A percentile compares a stretch with the other conserved stretches of the same genome.
Evolutionary conservation across 2,888 invertebrate species (phyloP).

Genomic region (Pandemis heparana): DNA sequence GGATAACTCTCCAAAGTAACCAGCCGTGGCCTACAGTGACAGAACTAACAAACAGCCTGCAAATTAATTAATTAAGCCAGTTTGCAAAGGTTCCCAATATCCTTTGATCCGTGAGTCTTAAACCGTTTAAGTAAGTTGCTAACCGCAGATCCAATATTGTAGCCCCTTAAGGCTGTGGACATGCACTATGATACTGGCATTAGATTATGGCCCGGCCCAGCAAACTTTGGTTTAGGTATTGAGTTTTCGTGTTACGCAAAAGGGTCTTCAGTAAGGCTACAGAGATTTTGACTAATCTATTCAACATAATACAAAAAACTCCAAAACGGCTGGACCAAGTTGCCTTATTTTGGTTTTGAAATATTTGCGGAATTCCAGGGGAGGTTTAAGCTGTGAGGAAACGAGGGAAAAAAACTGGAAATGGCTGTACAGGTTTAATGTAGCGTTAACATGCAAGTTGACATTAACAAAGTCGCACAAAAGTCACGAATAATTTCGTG

Average conservation of each 20-base stretch:
- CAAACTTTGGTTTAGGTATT: not conserved
- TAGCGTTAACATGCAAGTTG: too few relatives aligned
- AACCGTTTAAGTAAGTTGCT: constrained; percentile 31
- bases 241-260: not conserved
- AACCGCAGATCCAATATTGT: constrained; percentile 32
- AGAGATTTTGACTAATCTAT: too few relatives aligned
- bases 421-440: too few relatives aligned
- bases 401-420: too few relatives aligned
- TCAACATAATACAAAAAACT: too few relatives aligned
- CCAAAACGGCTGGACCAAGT: too few relatives aligned
- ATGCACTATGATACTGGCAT: constrained; percentile 11
- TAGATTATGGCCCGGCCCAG: constrained; percentile 4
- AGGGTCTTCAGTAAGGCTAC: not conserved
- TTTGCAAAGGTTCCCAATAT: constrained; percentile 23
- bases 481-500: too few relatives aligned
- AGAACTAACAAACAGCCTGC: constrained; percentile 33
- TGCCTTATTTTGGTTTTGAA: too few relatives aligned
- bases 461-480: too few relatives aligned
- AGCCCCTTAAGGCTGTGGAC: not conserved
- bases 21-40: constrained; percentile 23
- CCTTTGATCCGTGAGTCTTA: constrained; percentile 33
- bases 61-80: constrained; percentile 36
- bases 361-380: too few relatives aligned
- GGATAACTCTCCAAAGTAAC: constrained; percentile 18
- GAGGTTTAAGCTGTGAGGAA: too few relatives aligned